A percentile compares a stretch with the other conserved stretches of the same genome.
Evolutionary conservation across 2,113 vertebrate species (phyloP).

Genomic region (Gobio gobio): DNA sequence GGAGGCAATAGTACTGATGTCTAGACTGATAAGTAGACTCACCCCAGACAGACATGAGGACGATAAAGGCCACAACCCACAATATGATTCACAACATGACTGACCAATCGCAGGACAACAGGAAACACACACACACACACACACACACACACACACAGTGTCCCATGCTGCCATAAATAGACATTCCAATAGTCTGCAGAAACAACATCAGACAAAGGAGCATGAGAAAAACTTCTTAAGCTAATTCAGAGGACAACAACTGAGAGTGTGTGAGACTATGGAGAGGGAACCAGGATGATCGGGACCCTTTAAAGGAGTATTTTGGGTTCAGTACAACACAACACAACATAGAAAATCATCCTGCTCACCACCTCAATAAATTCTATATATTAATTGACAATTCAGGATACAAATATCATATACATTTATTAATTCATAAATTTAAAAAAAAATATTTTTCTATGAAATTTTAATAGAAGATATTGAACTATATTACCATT

Average conservation of each 20-base stretch:
- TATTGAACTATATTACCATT: background rate
- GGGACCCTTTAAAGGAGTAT: background rate
- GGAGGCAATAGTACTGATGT: slow-evolving; percentile 32
- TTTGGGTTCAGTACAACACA: background rate
- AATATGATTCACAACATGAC: slow-evolving; percentile 11
- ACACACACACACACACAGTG: background rate
- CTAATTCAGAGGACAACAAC: background rate
- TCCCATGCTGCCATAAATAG: slow-evolving; percentile 24
- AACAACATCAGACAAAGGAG: slow-evolving; percentile 20
- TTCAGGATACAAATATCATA: background rate
- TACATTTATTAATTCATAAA: background rate
- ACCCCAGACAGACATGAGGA: background rate
- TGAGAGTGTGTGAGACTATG: background rate
- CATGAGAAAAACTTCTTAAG: slow-evolving; percentile 28
- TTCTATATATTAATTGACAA: background rate
- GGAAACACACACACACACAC: background rate
- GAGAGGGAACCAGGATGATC: background rate
- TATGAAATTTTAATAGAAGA: background rate
- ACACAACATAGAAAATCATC: background rate
- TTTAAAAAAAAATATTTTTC: background rate
- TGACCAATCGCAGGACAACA: background rate
- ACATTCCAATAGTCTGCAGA: slow-evolving; percentile 31
- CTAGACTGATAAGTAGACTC: slow-evolving; percentile 31
- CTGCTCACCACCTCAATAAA: background rate
- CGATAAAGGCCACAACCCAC: background rate